Conservation (phyloP, 2,888 invertebrate species). For the Lasioglossum zephyrum region DNA sequence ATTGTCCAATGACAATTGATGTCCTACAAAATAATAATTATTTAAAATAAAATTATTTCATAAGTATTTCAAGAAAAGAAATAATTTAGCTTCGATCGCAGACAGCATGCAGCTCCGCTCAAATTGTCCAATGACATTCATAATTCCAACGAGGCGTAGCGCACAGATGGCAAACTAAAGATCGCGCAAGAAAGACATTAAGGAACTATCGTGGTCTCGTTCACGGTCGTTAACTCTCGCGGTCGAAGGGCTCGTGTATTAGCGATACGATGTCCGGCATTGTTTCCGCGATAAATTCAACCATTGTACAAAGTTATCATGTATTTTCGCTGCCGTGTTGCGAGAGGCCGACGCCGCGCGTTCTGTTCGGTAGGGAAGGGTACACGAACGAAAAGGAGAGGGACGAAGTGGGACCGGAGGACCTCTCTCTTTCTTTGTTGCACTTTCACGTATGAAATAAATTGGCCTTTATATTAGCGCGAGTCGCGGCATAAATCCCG, state of each 20-base stretch:
- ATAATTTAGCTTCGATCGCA: background rate
- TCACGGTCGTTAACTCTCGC: background rate
- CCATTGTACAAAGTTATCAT: constrained; percentile 75
- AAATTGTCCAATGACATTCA: background rate
- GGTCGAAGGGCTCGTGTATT: constrained; percentile 38
- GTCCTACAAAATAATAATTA: background rate
- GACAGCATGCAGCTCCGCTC: background rate
- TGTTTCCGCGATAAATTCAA: constrained; percentile 79
- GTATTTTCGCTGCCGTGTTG: constrained; percentile 74
- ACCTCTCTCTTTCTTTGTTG: background rate
- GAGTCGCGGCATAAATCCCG: constrained; percentile 79
- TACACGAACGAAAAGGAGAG: constrained; percentile 36
- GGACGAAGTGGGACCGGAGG: background rate
- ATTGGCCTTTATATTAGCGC: constrained; percentile 81
- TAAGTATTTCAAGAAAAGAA: background rate
- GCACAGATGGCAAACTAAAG: background rate
- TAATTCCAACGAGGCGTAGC: background rate
- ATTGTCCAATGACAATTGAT: background rate
- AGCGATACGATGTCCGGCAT: constrained; percentile 64
- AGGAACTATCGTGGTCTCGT: constrained; percentile 16
- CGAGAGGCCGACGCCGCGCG: constrained; percentile 17
- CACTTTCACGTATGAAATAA: constrained; percentile 74
- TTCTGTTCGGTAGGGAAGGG: constrained; percentile 1
- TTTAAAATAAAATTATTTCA: background rate
- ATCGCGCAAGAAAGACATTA: background rate